Evolutionary conservation across 2,888 invertebrate genomes (phyloP), one percentile per base, ranked within the genome.

Genomic region (Unio delphinus): DNA sequence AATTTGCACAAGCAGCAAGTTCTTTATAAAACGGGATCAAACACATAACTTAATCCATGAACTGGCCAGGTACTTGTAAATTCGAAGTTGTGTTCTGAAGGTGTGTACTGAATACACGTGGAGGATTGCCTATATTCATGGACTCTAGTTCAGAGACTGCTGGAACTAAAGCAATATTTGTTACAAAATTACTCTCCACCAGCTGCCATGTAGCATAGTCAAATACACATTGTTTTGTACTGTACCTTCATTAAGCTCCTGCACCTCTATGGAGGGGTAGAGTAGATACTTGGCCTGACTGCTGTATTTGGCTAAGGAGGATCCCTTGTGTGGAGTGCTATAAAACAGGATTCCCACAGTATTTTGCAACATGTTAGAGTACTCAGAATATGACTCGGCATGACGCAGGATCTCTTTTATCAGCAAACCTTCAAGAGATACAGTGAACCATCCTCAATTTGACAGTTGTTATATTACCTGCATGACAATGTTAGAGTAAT

Each of bases 261-360:
- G 93, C 0, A 97, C 96, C 91, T 97, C 97, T 69, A 94, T 92
- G 0, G 97, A 95, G 1, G 97, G 97, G 92, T 95, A 95, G 5
- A 96, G 90, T 7, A 97, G 91, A 83, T 95, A 92, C 78, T 94
- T 94, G 72, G 95, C 94, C 17, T 95, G 93, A 76, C 94, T 93
- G 65, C 94, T 94, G 4, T 74, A 73, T 55, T 79, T 80, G 7
- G 87, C 96, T 67, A 96, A 91, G 11, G 94, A 92, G 66, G 96
- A 95, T 2, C 98, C 98, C 74, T 92, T 92, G 89, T 98, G 97
- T 3, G 97, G 98, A 2, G 96, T 96, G 82, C 96, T 96, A 83
- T 95, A 95, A 90, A 98, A 97, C 61, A 97, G 91, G 61, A 97
- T 92, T 17, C 95, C 95, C 88, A 93, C 93, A 0, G 96, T 96